Evolutionary conservation across 1,140 invertebrate genomes (phyloP), one percentile per base, ranked within the genome.

Genomic region (Drosophila kepulauana): DNA sequence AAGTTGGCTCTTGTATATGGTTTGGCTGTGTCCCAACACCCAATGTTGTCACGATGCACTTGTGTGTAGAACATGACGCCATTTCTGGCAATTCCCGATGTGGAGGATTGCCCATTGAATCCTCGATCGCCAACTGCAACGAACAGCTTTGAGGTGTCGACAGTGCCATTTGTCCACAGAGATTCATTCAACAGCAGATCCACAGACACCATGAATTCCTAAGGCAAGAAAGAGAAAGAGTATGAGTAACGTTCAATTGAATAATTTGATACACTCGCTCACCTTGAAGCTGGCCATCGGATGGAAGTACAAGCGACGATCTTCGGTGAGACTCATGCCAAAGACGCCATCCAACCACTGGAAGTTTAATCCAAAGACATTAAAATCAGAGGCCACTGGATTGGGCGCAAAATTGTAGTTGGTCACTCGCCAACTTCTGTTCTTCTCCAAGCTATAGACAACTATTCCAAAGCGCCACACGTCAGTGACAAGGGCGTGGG

Each of bases 281-380:
- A 92, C 92, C 85, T 93, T 93, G 74, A 95, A 96, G 82, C 96
- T 96, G 1, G 96, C 96, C 95, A 97, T 95, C 0, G 97, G 94
- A 92, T 97, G 96, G 81, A 97, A 97, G 75, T 95, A 97, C 6
- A 97, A 77, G 1, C 94, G 93, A 45, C 95, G 93, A 15, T 96
- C 95, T 6, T 78, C 87, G n/a, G 95, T 95, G 15, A 97, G 78
- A 6, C 96, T 94, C 75, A 97, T 93, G 0, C 96, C 96, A 81
- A 97, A 97, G 13, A 97, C 94, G 1, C 97, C 97, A 81, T 97
- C 97, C 1, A 95, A 94, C 96, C 96, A 97, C 80, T 96, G 95
- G 81, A 97, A 97, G 56, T 95, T 95, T 0, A 97, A 71, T 8
- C 95, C 96, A 68, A 96, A 95, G 0, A 96, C 76, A 13, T 95